Base-by-base conservation (phyloP, 2,797 vertebrate genomes). In the Perodicticus potto region DNA sequence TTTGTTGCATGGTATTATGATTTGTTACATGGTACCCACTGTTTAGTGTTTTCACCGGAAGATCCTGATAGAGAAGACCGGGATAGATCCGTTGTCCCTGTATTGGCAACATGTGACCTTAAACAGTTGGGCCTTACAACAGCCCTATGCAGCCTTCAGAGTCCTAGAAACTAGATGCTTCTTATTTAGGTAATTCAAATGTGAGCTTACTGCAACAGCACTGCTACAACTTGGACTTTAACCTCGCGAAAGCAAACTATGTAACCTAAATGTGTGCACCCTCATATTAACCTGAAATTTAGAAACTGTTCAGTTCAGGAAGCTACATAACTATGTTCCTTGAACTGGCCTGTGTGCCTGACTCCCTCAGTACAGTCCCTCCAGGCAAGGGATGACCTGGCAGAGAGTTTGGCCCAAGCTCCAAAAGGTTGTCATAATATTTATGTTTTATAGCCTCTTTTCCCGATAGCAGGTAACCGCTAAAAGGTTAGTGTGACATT, bases 351-450 rank as follows among this genome's bases (percentile, higher is more conserved):
- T 88, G 34, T 78, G 61, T 55, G 73, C 59, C 59, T 7, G 25
- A 63, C n/a, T 25, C 65, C 27, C 55, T 86, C 37, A 16, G 40
- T 94, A 9, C 40, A 37, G 73, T 91, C 73, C 55, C 14, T 82
- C 73, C 63, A 78, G 63, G 74, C 7, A 74, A 63, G 43, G 22
- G 37, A 57, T 55, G 70, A 76, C 40, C 49, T 53, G 40, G 81
- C 12, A 37, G 70, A 87, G 49, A 89, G 14, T 77, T 63, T 86
- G 85, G 40, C 63, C 65, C 27, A 63, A 92, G 73, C 12, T 49
- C 84, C 73, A 29, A 83, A 59, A 91, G 10, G 89, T 73, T 76
- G 72, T 82, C 78, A 95, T 92, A 94, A 82, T 91, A 91, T 88
- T 91, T 91, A 73, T 80, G 23, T 2, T 61, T 67, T 37, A 34